These are phyloP conservation scores for Mercenaria mercenaria DNA, from an alignment of 1,140 invertebrate genomes.

Conservation along the genomic window DNA sequence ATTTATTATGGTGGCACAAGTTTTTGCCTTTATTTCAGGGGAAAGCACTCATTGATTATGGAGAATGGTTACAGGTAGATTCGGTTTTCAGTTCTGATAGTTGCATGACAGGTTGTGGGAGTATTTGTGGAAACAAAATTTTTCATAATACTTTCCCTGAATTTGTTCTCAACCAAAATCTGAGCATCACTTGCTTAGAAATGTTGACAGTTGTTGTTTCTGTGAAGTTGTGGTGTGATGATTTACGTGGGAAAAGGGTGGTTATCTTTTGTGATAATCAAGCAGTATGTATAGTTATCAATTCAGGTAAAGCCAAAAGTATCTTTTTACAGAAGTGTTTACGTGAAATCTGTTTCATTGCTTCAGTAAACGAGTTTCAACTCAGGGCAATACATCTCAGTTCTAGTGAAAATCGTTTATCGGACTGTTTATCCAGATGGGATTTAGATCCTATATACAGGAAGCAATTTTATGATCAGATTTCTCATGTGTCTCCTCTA, in stretches of 20 bases:
- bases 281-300: constrained; percentile 4
- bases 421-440: constrained; percentile 52
- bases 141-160: constrained; percentile 3
- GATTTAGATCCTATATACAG: not conserved
- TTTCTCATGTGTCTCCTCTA: not conserved
- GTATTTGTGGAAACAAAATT: not conserved
- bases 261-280: constrained; percentile 20
- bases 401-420: not conserved
- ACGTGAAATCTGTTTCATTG: constrained; percentile 23
- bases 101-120: not conserved
- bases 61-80: not conserved
- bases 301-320: constrained; percentile 16
- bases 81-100: not conserved
- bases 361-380: constrained; percentile 44
- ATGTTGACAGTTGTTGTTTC: constrained; percentile 29
- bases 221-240: constrained; percentile 32
- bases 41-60: not conserved
- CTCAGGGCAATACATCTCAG: not conserved
- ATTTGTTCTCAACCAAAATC: constrained; percentile 1
- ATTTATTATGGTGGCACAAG: constrained; percentile 1
- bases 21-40: not conserved
- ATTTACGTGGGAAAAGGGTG: constrained; percentile 12
- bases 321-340: constrained; percentile 33
- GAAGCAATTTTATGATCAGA: not conserved
- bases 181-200: constrained; percentile 32